phyloP scores from a whole-genome alignment of 2,113 vertebrate genomes.

The Australoheros scitulus region DNA sequence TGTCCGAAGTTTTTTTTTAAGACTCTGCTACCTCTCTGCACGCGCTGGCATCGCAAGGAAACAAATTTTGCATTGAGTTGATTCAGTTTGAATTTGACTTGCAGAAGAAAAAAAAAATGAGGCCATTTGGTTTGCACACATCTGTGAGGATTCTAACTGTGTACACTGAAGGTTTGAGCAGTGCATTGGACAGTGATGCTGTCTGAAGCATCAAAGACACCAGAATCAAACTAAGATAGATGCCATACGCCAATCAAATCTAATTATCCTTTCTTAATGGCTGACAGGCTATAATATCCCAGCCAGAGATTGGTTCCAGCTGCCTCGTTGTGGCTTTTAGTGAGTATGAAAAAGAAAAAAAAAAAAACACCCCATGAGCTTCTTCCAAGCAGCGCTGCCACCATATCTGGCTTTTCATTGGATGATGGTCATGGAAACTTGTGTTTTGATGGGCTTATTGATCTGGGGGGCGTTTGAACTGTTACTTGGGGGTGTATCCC shows the following conservation, averaged over 20 bases:
- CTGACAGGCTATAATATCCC: slow-evolving; percentile 2
- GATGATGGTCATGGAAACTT: slow-evolving; percentile 18
- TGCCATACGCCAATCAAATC: slow-evolving; percentile 5
- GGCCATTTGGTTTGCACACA: not conserved
- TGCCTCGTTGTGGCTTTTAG: slow-evolving; percentile 32
- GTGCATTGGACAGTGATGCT: not conserved
- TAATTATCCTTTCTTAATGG: slow-evolving; percentile 34
- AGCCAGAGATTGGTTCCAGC: slow-evolving; percentile 24
- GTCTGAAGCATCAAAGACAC: not conserved
- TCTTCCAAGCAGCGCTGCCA: slow-evolving; percentile 32
- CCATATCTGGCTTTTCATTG: slow-evolving; percentile 9
- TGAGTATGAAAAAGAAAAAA: not conserved
- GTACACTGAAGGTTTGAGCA: not conserved
- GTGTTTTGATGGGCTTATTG: slow-evolving; percentile 61
- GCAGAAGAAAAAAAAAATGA: not conserved
- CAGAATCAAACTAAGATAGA: slow-evolving; percentile 18
- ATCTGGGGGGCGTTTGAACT: slow-evolving; percentile 50
- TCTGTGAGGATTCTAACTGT: not conserved
- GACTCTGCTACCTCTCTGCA: not conserved
- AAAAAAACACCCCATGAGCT: slow-evolving; percentile 12
- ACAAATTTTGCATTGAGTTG: not conserved
- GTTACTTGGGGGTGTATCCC: slow-evolving; percentile 68
- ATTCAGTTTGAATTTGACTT: not conserved
- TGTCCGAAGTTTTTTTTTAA: not conserved
- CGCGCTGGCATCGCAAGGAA: not conserved